Conservation (phyloP, 2,888 invertebrate species). For the Sesia bembeciformis region DNA sequence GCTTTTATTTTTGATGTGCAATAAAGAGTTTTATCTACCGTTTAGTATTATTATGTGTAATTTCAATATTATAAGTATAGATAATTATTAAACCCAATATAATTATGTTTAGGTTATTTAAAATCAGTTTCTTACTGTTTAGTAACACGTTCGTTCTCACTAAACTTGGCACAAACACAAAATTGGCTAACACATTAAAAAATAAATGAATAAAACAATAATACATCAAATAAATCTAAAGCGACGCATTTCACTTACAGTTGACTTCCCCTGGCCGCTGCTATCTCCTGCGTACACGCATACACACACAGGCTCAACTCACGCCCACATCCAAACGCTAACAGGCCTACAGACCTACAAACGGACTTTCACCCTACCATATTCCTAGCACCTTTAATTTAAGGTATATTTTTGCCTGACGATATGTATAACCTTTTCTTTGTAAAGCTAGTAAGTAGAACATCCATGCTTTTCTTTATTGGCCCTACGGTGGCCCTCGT, state of each 20-base stretch:
- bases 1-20: no score
- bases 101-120: no score
- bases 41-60: no score
- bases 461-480: constrained; percentile 58
- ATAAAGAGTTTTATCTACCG: no score
- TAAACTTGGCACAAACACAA: no score
- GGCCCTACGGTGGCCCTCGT: constrained; percentile 47
- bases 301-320: constrained; percentile 28
- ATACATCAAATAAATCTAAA: not conserved
- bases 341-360: constrained; percentile 71
- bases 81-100: no score
- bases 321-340: constrained; percentile 34
- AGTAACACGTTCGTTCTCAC: no score
- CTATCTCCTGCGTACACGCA: constrained; percentile 68
- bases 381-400: constrained; percentile 20
- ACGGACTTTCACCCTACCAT: constrained; percentile 41
- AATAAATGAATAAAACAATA: no score
- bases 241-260: constrained; percentile 62
- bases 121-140: no score
- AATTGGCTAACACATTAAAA: no score
- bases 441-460: constrained; percentile 50
- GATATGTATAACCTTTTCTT: constrained; percentile 17
- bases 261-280: constrained; percentile 43
- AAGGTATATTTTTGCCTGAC: constrained; percentile 23
- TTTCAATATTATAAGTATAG: no score